phyloP scores from a whole-genome alignment of 37 sponge, comb jelly and placozoan species.

The Halisarca cf. caerulea region DNA sequence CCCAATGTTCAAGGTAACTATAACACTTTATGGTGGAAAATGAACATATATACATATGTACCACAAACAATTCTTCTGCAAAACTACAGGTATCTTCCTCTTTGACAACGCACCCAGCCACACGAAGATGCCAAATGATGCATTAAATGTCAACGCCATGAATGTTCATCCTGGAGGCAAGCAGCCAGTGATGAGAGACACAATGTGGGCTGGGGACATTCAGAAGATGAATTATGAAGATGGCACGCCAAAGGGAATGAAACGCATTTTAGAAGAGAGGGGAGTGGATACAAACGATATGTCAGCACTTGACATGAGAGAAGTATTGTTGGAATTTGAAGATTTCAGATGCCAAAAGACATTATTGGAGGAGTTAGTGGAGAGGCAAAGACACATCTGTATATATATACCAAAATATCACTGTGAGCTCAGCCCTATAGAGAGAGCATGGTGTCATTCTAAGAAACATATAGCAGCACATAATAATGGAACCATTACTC shows the following conservation, averaged over 20 bases:
- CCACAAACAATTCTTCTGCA: no score
- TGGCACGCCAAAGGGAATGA: constrained; percentile 42
- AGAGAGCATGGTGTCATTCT: constrained; percentile 40
- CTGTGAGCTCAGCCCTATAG: constrained; percentile 59
- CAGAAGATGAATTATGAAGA: constrained; percentile 33
- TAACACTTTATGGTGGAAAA: no score
- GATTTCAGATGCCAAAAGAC: constrained; percentile 40
- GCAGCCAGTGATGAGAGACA: constrained; percentile 53
- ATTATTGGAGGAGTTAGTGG: constrained; percentile 19
- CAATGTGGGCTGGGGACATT: constrained; percentile 34
- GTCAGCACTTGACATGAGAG: constrained; percentile 44
- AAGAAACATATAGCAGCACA: constrained; percentile 40
- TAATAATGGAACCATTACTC: constrained; percentile 40
- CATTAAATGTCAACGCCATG: constrained; percentile 41
- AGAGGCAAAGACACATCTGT: constrained; percentile 35
- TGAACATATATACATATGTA: no score
- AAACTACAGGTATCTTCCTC: constrained; percentile 32
- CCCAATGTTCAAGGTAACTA: constrained; percentile 9
- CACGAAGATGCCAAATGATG: constrained; percentile 30
- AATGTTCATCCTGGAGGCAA: constrained; percentile 63
- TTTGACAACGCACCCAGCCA: constrained; percentile 52
- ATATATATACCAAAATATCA: constrained; percentile 54
- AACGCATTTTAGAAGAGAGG: constrained; percentile 47
- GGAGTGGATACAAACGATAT: constrained; percentile 49
- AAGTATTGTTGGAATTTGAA: constrained; percentile 16